Percentiles rank a stretch among this genome's conserved stretches.
Conservation (phyloP, 2,797 vertebrate genomes). For the Lacerta bilineata region DNA sequence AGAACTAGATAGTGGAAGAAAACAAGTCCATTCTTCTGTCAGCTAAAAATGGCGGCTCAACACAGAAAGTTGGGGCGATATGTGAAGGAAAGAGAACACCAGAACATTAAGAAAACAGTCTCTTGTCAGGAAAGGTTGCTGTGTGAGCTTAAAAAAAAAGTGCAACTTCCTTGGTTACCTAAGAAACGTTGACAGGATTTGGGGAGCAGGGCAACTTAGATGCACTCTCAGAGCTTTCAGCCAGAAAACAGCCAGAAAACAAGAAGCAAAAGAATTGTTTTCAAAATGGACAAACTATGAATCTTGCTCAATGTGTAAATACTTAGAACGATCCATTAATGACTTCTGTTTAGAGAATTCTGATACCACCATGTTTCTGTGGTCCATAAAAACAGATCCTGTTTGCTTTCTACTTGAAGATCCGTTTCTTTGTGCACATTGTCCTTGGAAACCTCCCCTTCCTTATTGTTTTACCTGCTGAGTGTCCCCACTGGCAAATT, state of each 20-base stretch:
- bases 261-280: not conserved
- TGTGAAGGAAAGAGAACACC: not conserved
- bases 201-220: not conserved
- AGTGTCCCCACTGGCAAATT: accelerated
- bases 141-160: not conserved
- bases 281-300: not conserved
- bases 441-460: not conserved
- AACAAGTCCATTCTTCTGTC: not conserved
- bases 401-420: not conserved
- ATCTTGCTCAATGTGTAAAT: not conserved
- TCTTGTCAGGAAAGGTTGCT: not conserved
- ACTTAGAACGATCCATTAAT: not conserved
- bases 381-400: not conserved
- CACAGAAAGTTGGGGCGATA: not conserved
- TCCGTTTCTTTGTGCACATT: not conserved
- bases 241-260: too few species aligned
- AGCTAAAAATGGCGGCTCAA: not conserved
- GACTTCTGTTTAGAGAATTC: not conserved
- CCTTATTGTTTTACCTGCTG: not conserved
- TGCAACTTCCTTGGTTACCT: not conserved
- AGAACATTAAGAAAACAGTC: not conserved
- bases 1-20: not conserved
- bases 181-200: not conserved
- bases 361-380: not conserved
- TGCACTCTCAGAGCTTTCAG: not conserved